Percentiles rank a stretch among this genome's conserved stretches.
Evolutionary conservation across 2,797 vertebrate species (phyloP).

Genomic region (Enteromius afrohamiltoni): DNA sequence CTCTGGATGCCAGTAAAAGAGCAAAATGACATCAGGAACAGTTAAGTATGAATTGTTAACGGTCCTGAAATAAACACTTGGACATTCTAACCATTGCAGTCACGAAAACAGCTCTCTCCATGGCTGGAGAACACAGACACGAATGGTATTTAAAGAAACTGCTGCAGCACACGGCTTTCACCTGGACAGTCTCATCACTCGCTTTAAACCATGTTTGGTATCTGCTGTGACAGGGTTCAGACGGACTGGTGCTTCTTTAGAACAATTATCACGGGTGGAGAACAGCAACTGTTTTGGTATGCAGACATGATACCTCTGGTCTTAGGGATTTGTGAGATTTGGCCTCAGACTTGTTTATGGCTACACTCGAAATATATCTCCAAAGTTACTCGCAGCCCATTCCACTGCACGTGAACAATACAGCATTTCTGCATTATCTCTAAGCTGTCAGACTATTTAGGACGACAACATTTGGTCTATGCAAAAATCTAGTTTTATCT

Average conservation of each 20-base stretch:
- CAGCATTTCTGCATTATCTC: neutral
- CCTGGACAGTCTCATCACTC: slow-evolving; percentile 68
- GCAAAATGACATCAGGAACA: slow-evolving; percentile 41
- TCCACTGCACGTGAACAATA: neutral
- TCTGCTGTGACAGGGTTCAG: slow-evolving; percentile 11
- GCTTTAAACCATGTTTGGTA: slow-evolving; percentile 59
- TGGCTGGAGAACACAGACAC: slow-evolving; percentile 44
- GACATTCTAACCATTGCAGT: slow-evolving; percentile 41
- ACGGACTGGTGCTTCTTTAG: slow-evolving; percentile 19
- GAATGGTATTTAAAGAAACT: slow-evolving; percentile 57
- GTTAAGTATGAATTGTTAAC: slow-evolving; percentile 50
- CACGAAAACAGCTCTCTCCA: slow-evolving; percentile 63
- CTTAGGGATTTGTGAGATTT: slow-evolving; percentile 22
- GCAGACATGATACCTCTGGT: slow-evolving; percentile 16
- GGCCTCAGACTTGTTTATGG: slow-evolving; percentile 12
- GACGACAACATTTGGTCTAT: neutral
- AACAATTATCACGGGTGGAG: slow-evolving; percentile 10
- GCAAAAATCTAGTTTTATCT: neutral
- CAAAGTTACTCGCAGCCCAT: neutral
- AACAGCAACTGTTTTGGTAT: slow-evolving; percentile 15
- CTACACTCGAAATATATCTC: neutral
- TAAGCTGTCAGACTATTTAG: neutral
- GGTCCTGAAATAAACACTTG: slow-evolving; percentile 48
- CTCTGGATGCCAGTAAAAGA: slow-evolving; percentile 44
- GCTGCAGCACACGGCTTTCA: slow-evolving; percentile 56